A percentile compares a stretch with the other conserved stretches of the same genome.
Evolutionary conservation across 2,888 invertebrate species (phyloP).

Genomic region (Nasonovia ribisnigri): DNA sequence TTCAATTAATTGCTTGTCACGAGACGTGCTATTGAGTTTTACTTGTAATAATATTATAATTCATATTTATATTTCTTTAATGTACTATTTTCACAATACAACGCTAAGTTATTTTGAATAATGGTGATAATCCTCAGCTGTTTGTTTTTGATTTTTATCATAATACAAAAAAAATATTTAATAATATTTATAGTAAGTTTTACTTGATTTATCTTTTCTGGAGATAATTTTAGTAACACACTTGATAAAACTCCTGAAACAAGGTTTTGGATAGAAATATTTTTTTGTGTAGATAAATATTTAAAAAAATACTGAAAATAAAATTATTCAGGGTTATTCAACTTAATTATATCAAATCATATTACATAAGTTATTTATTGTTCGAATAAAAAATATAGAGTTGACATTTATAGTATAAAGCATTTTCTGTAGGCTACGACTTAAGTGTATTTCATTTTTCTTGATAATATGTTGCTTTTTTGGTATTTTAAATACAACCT

Average conservation of each 20-base stretch:
- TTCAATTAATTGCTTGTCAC: neutral
- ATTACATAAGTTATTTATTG: neutral
- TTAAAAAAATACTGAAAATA: neutral
- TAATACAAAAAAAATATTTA: neutral
- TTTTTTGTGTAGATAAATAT: neutral
- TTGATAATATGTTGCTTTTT: slow-evolving; percentile 30
- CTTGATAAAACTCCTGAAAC: neutral
- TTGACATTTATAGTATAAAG: neutral
- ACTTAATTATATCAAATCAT: neutral
- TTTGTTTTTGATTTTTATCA: neutral
- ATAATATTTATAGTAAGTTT: neutral
- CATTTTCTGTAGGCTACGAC: neutral
- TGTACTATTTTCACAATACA: neutral
- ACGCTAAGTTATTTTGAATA: neutral
- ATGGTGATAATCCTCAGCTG: neutral
- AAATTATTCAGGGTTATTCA: neutral
- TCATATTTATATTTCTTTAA: neutral
- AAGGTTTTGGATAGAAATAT: neutral
- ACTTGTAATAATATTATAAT: neutral
- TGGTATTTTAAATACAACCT: slow-evolving; percentile 14
- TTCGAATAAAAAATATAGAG: neutral
- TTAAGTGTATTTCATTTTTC: slow-evolving; percentile 1
- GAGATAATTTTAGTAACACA: neutral
- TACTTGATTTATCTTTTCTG: neutral
- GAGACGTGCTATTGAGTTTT: neutral